These are phyloP conservation scores for Colaptes auratus DNA, from an alignment of 2,113 vertebrate genomes.

Conservation along the genomic window DNA sequence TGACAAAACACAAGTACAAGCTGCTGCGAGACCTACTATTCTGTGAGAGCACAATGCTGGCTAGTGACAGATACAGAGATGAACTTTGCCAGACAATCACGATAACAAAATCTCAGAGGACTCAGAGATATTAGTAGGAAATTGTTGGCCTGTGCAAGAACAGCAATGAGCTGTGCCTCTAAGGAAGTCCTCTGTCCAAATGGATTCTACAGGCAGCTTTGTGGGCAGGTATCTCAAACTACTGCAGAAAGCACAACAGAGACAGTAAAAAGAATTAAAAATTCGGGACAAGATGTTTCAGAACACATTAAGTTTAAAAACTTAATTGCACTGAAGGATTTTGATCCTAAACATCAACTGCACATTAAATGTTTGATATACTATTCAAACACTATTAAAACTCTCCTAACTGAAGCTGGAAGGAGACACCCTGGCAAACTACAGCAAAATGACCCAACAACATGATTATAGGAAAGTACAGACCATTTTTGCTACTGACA, in stretches of 20 bases:
- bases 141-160: neutral
- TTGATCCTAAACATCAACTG: neutral
- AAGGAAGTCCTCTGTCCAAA: neutral
- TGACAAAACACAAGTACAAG: neutral
- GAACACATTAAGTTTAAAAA: neutral
- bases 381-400: neutral
- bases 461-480: neutral
- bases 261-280: neutral
- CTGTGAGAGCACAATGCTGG: neutral
- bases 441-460: neutral
- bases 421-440: neutral
- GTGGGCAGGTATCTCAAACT: rapidly evolving
- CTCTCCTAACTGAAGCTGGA: neutral
- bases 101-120: neutral
- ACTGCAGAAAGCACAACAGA: neutral
- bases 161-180: too few species aligned
- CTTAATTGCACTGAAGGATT: neutral
- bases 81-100: neutral
- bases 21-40: neutral
- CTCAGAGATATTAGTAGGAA: neutral
- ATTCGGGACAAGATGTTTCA: neutral
- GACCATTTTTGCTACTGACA: neutral
- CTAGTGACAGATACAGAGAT: neutral
- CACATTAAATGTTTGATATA: neutral
- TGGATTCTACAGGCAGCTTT: neutral